These are phyloP conservation scores for Carduelis carduelis DNA, from an alignment of 2,797 vertebrate genomes.

Conservation along the genomic window DNA sequence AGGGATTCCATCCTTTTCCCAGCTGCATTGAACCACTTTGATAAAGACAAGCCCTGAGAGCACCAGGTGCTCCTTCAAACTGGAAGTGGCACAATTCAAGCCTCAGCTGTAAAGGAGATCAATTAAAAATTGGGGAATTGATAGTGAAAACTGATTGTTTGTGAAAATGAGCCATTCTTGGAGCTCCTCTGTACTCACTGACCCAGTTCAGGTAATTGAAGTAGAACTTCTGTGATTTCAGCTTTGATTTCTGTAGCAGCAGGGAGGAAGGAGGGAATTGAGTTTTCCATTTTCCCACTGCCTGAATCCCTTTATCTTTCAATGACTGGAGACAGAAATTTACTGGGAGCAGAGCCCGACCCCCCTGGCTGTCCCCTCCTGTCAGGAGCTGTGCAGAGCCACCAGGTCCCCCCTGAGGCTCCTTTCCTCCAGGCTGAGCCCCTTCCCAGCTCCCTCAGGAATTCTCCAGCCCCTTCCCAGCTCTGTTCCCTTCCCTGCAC, in stretches of 20 bases:
- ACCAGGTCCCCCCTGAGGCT: neutral
- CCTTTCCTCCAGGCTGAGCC: neutral
- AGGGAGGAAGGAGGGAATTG: neutral
- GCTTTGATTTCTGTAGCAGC: neutral
- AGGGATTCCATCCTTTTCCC: neutral
- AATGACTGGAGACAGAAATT: neutral
- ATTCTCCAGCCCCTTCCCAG: neutral
- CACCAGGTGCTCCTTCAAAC: neutral
- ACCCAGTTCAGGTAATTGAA: neutral
- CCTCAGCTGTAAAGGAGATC: neutral
- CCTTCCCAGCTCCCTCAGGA: neutral
- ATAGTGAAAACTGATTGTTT: neutral
- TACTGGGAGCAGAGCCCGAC: neutral
- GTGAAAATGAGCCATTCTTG: neutral
- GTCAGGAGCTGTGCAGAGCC: neutral
- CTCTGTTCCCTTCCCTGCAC: accelerated
- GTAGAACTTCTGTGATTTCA: neutral
- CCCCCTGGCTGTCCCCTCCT: neutral
- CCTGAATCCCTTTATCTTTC: neutral
- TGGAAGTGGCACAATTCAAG: neutral
- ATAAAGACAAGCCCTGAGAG: neutral
- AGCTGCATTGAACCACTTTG: neutral
- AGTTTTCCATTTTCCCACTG: neutral
- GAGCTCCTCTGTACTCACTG: neutral
- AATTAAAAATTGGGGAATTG: neutral